Conservation (phyloP, 2,888 invertebrate genomes). For the Sipha maydis region DNA sequence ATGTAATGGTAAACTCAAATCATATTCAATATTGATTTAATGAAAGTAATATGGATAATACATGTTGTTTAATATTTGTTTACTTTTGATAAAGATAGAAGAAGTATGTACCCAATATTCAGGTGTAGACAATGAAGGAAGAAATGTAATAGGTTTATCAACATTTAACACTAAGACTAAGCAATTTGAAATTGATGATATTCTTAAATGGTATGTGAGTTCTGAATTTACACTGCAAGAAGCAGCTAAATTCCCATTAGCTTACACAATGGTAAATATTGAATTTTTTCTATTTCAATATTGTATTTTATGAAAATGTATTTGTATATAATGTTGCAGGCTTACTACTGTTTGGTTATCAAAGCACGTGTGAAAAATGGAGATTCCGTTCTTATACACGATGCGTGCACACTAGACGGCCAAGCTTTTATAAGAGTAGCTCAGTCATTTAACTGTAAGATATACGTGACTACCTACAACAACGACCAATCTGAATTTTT, state of each 20-base stretch:
- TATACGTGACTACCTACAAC: constrained; percentile 71
- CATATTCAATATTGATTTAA: too few species aligned
- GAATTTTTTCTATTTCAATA: constrained; percentile 10
- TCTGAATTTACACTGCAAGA: constrained; percentile 70
- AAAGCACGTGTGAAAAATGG: constrained; percentile 70
- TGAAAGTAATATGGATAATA: neutral
- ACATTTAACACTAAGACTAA: constrained; percentile 59
- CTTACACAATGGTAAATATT: constrained; percentile 68
- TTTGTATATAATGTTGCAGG: constrained; percentile 66
- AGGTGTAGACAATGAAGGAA: constrained; percentile 63
- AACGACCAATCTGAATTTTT: constrained; percentile 75
- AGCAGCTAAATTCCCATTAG: constrained; percentile 71
- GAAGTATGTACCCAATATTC: constrained; percentile 63
- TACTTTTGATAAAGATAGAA: constrained; percentile 44
- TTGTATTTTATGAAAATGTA: neutral
- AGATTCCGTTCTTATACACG: constrained; percentile 70
- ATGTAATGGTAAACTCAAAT: constrained; percentile 23
- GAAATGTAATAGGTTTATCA: constrained; percentile 65
- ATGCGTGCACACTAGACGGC: constrained; percentile 72
- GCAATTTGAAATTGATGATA: constrained; percentile 34
- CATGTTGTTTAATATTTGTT: neutral
- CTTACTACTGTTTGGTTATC: constrained; percentile 73
- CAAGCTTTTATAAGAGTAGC: constrained; percentile 74
- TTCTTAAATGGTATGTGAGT: constrained; percentile 69
- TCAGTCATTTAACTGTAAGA: constrained; percentile 70